Evolutionary conservation across 2,888 invertebrate species (phyloP), one percentile per base, ranked within the genome.

Genomic region (Caenorhabditis sp.): DNA sequence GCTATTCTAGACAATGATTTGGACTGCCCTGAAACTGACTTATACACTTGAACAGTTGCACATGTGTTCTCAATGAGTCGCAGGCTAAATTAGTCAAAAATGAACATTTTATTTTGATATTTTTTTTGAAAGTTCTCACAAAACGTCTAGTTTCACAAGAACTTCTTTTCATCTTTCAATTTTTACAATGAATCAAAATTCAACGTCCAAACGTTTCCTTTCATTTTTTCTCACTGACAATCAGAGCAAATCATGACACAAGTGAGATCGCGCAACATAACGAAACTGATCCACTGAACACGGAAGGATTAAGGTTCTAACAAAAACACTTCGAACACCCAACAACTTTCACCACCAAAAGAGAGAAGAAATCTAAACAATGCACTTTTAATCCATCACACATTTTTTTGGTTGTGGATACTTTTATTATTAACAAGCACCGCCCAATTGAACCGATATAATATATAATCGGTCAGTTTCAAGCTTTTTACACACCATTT

Each of bases 181-280:
- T n/a, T n/a, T n/a, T n/a, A n/a, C n/a, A n/a, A n/a, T n/a, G n/a
- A n/a, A n/a, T n/a, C n/a, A n/a, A n/a, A n/a, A 17, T 43, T 43
- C 43, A 43, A 10, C 12, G 14, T 17, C 12, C 36, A 36, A 36
- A 36, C n/a, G n/a, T 31, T 43, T 43, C 43, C 17, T 43, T 43
- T 43, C 17, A 17, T 17, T 12, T 43, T 43, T 10, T 43, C n/a
- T n/a, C 43, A 43, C 12, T 27, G 23, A 12, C 62, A 60, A 70
- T 62, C 61, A 64, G 69, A 66, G 69, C 69, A 70, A 58, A 58
- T 8, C 65, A 26, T 62, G 43, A 43, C 43, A 43, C 43, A 43
- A 43, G 43, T 43, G 43, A 43, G n/a, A 43, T 43, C 31, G 31
- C 31, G 31, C 31, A 31, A 31, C 10, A n/a, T 36, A 8, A 36